These are phyloP conservation scores for Fulica atra DNA, from an alignment of 2,113 vertebrate species.

Conservation along the genomic window DNA sequence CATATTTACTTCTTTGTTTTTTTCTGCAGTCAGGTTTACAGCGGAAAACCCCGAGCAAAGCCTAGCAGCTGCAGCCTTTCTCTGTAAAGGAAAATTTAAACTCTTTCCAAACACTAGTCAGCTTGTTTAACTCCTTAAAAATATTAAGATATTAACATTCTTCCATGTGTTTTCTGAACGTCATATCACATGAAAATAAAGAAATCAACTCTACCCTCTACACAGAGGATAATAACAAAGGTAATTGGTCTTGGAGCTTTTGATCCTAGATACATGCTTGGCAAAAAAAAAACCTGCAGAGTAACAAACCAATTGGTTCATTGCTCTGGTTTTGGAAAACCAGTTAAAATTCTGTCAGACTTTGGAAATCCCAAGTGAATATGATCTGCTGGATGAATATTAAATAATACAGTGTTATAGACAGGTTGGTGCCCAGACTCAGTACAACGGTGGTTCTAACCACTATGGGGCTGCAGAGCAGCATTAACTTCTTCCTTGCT, in stretches of 20 bases:
- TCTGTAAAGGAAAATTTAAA: background rate
- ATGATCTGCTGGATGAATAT: background rate
- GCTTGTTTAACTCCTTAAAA: background rate
- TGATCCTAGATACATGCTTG: background rate
- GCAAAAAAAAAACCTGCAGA: background rate
- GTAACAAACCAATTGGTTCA: too few species aligned
- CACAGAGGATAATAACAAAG: background rate
- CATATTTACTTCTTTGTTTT: background rate
- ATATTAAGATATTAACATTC: background rate
- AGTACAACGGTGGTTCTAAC: background rate
- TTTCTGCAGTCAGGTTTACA: background rate
- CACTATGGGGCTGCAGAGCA: background rate
- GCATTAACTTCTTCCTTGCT: background rate
- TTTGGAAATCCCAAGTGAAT: background rate
- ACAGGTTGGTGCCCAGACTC: background rate
- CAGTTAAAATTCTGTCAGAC: background rate
- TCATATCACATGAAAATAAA: background rate
- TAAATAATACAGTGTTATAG: background rate
- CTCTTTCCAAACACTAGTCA: background rate
- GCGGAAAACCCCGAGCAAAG: background rate
- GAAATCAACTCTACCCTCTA: background rate
- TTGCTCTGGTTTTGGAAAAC: background rate
- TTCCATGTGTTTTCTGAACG: background rate
- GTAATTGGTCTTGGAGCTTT: background rate
- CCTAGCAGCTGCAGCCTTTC: background rate